Evolutionary conservation across 2,888 invertebrate genomes (phyloP), one percentile per base, ranked within the genome.

Genomic region (Leptopilina drosophilae): DNA sequence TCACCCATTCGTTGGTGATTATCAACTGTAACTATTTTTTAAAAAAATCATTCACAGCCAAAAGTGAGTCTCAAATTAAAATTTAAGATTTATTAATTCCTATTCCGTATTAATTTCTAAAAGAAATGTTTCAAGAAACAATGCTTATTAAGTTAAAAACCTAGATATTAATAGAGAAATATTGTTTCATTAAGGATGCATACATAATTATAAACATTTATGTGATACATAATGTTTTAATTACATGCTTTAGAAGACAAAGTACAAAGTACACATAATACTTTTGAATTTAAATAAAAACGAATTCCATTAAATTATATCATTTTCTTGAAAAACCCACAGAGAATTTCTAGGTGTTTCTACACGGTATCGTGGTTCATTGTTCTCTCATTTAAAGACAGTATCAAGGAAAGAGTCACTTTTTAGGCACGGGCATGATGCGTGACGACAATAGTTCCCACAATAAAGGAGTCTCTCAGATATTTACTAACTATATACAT

Each of bases 391-490:
- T 15, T 64, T 62, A 33, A 53, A 64, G 77, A 64, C 77, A 15
- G 65, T 49, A 46, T 26, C 65, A 49, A 65, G 64, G 77, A 77
- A 77, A 65, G 20, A 49, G 78, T 82, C 80, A 82, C 78, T 82
- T 87, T 87, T 83, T 83, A 85, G 83, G 84, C 82, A 80, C 81
- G 80, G 82, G 84, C 80, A 78, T 84, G 84, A 77, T 85, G 85
- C 85, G 84, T 84, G 85, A 81, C 83, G 88, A 83, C 80, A 82
- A 82, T 82, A 81, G 84, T 88, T 85, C 86, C 84, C 83, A 85
- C 83, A 79, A 82, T 84, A 79, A 83, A 83, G 78, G 77, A 82
- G 78, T 78, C 78, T 80, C 79, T 77, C 66, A 66, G 79, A 66
- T 80, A 82, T 84, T 85, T 83, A 78, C 79, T 67, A 75, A 82